Evolutionary conservation across 2,797 vertebrate genomes (phyloP), one percentile per base, ranked within the genome.

Genomic region (Phoebastria nigripes): DNA sequence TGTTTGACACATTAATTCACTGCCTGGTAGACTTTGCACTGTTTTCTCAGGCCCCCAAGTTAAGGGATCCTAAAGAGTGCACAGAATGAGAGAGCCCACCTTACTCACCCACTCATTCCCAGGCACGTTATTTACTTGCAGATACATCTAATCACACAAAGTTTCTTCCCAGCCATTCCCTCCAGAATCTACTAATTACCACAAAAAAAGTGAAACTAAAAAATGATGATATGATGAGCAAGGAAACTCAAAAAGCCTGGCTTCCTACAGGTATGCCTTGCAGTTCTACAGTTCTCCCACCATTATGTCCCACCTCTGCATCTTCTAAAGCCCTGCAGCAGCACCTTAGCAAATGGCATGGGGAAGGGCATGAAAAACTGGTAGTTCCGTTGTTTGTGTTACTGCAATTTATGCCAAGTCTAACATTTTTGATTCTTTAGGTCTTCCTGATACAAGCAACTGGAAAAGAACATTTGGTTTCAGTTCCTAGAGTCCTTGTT

Each of bases 261-360:
- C 37, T 72, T 54, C 25, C 19, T 28, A 35, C 25, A 63, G 26
- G 7, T 42, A 35, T 15, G 17, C 22, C n/a, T 51, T 51, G 24
- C 26, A 81, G 12, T 47, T 83, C 63, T 35, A 7, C 33, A 44
- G 42, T 31, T 90, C 56, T 86, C 14, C 28, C 21, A 33, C 5
- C 0, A 0, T 8, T 17, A 7, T 8, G 11, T 42, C 41, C 15
- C 28, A 17, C 8, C 31, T 55, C 81, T 2, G 0, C 26, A 51
- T 20, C 46, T 59, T 35, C 35, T 41, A 44, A 87, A 91, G 44
- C 13, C 28, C 56, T 78, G 47, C n/a, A 74, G 42, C 47, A 78
- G 39, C 9, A 51, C 8, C 62, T 71, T 31, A 59, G 71, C 62
- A 65, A 72, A 12, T 52, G 15, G 20, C 49, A 15, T 1, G 8